Evolutionary conservation across 2,797 vertebrate species (phyloP), one percentile per base, ranked within the genome.

Genomic region (Rhodeus uyekii): DNA sequence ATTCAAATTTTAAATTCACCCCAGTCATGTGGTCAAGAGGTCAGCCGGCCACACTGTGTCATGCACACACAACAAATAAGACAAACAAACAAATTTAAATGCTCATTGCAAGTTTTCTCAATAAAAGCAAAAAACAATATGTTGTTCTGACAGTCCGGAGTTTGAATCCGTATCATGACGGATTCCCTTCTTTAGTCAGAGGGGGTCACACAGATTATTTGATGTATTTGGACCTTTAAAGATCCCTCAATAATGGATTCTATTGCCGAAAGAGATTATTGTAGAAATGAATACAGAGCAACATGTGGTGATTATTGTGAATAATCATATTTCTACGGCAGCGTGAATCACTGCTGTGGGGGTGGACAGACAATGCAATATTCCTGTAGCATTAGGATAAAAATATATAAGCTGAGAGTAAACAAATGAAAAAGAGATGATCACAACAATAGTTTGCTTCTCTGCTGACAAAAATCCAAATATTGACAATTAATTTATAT

Each of bases 11-110:
- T 77, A 80, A 53, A 92, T 92, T 92, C 91, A 89, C 84, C 84
- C 82, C 74, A 91, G 91, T 89, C 46, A 80, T 86, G 86, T 86
- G 87, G 58, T 60, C 58, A 90, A 90, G 90, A 84, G 89, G 91
- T 89, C 90, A 92, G 90, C 89, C 91, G 90, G 82, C 88, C 92
- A 91, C 89, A 94, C 89, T 87, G 91, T 91, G 92, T 91, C 92
- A 93, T 93, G 92, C 91, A 92, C 92, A 89, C 90, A 87, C 91
- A 89, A 53, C 87, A 81, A 85, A 81, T 46, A 82, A 74, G 34
- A 44, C 27, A 88, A 92, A 91, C 85, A 88, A 90, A 90, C 87
- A 86, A 88, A 92, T 89, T 78, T 81, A 88, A 87, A 92, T 83
- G 82, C 86, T 89, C 87, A 61, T 80, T 48, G 65, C 80, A 78